These are phyloP conservation scores for Drosophila sordidula DNA, from an alignment of 2,888 invertebrate species.

Conservation along the genomic window DNA sequence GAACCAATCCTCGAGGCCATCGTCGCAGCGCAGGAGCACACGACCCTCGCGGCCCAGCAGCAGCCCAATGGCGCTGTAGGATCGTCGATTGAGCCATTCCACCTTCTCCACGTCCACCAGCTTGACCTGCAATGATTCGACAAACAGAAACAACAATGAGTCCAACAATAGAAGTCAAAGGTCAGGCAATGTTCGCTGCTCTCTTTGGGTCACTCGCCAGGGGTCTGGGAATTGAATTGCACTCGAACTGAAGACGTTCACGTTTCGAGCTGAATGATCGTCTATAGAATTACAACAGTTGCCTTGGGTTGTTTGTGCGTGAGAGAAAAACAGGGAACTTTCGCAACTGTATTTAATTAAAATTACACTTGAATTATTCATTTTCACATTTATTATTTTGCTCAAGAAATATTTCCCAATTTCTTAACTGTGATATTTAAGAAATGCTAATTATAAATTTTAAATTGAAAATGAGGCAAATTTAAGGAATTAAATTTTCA, in stretches of 20 bases:
- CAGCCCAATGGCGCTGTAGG: conserved; percentile 87
- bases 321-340: neutral
- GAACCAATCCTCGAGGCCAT: conserved; percentile 89
- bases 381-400: too few species aligned
- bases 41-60: conserved; percentile 86
- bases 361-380: too few species aligned
- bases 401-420: too few species aligned
- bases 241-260: conserved; percentile 1
- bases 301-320: neutral
- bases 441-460: too few species aligned
- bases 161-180: conserved; percentile 65
- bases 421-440: too few species aligned
- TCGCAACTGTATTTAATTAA: too few species aligned
- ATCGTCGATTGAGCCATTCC: conserved; percentile 89
- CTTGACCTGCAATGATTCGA: conserved; percentile 85
- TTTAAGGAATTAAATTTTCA: too few species aligned
- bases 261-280: conserved; percentile 10
- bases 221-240: conserved; percentile 46
- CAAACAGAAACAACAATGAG: conserved; percentile 29
- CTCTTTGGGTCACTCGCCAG: conserved; percentile 42
- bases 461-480: too few species aligned
- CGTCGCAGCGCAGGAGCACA: conserved; percentile 84
- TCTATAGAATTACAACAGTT: conserved; percentile 9
- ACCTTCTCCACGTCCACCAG: conserved; percentile 88
- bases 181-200: conserved; percentile 43